Conservation (phyloP, 2,888 invertebrate genomes). For the Patella ulyssiponensis region DNA sequence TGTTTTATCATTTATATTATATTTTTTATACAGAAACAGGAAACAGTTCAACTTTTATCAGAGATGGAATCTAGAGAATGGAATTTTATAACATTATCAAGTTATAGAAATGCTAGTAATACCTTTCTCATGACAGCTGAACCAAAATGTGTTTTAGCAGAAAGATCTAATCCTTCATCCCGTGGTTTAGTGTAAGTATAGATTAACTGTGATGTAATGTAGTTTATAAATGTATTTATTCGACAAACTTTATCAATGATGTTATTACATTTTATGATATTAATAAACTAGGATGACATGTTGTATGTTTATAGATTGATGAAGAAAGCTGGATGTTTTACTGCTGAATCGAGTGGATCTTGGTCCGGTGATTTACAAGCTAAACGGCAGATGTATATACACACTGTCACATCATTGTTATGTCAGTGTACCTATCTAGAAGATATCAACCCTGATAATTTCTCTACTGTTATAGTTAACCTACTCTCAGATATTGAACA, state of each 20-base stretch:
- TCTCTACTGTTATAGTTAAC: slow-evolving; percentile 61
- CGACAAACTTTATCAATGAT: too few relatives aligned
- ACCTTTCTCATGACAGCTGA: slow-evolving; percentile 85
- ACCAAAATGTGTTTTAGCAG: slow-evolving; percentile 78
- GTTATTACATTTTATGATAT: too few relatives aligned
- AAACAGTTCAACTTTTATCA: slow-evolving; percentile 46
- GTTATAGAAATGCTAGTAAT: slow-evolving; percentile 79
- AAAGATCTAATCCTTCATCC: slow-evolving; percentile 57
- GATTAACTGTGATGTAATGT: too few relatives aligned
- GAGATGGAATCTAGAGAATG: slow-evolving; percentile 59
- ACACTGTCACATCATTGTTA: slow-evolving; percentile 77
- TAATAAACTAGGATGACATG: too few relatives aligned
- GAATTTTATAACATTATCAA: slow-evolving; percentile 54
- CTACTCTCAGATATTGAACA: slow-evolving; percentile 68
- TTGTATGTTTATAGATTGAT: slow-evolving; percentile 74
- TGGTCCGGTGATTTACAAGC: slow-evolving; percentile 74
- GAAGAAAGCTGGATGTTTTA: slow-evolving; percentile 77
- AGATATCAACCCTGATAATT: slow-evolving; percentile 45
- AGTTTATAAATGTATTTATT: too few relatives aligned
- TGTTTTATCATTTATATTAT: neutral
- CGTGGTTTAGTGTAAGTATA: slow-evolving; percentile 57
- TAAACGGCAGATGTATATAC: slow-evolving; percentile 78
- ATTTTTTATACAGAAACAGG: slow-evolving; percentile 48
- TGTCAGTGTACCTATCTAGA: slow-evolving; percentile 65
- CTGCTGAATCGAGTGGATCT: slow-evolving; percentile 65